phyloP scores from a whole-genome alignment of 1,140 invertebrate genomes.

The Dreissena polymorpha region DNA sequence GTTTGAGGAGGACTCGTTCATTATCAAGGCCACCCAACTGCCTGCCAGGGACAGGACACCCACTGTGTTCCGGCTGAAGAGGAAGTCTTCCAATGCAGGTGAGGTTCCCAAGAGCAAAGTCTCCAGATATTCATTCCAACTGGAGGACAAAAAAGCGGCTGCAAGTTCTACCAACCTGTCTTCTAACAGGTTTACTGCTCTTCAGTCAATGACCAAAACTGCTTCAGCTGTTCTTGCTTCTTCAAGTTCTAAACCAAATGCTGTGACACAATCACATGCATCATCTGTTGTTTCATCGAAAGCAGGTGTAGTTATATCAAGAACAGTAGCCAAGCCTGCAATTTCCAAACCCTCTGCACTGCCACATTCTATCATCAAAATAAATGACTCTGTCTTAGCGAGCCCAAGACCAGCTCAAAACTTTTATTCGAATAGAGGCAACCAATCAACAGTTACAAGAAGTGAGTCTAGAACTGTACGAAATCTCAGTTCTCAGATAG shows the following conservation, averaged over 20 bases:
- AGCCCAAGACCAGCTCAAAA: not conserved
- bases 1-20: conserved; percentile 62
- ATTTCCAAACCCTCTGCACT: not conserved
- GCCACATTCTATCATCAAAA: not conserved
- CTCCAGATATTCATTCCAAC: conserved; percentile 37
- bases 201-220: not conserved
- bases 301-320: not conserved
- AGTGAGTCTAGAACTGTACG: not conserved
- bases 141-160: conserved; percentile 5
- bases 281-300: not conserved
- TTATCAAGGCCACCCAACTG: conserved; percentile 58
- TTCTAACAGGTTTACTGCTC: not conserved
- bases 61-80: conserved; percentile 35
- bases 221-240: not conserved
- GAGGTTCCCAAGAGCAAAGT: conserved; percentile 40
- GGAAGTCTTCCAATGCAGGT: conserved; percentile 16
- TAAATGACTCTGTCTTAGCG: not conserved
- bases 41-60: conserved; percentile 20
- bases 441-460: not conserved
- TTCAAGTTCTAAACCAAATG: not conserved
- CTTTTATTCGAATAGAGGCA: not conserved
- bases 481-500: too few relatives aligned
- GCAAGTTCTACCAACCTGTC: not conserved
- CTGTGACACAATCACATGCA: not conserved
- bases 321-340: not conserved